Percentiles rank a stretch among this genome's conserved stretches.
Conservation (phyloP, 2,113 vertebrate genomes). For the Corynorhinus townsendii region DNA sequence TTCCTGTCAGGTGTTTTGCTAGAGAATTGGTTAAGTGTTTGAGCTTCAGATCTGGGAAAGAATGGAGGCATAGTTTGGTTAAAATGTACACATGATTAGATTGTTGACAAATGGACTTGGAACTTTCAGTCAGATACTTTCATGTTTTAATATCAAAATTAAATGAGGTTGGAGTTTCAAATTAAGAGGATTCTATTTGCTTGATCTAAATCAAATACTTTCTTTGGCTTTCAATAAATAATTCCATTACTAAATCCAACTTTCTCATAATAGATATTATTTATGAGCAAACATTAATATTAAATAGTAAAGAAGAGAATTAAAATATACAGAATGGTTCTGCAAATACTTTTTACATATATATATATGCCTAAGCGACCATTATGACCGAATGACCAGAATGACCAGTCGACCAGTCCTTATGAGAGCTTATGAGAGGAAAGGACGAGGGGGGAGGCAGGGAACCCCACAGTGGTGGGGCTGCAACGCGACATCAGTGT, state of each 20-base stretch:
- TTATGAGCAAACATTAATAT: background rate
- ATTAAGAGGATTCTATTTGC: background rate
- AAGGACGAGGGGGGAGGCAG: too few species aligned
- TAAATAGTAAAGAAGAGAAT: background rate
- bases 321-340: background rate
- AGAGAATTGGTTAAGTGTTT: background rate
- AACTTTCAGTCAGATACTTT: slow-evolving; percentile 8
- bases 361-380: too few species aligned
- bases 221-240: slow-evolving; percentile 48
- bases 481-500: too few species aligned
- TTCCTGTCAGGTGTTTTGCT: background rate
- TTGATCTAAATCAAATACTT: slow-evolving; percentile 28
- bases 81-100: background rate
- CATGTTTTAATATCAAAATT: slow-evolving; percentile 46
- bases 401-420: too few species aligned
- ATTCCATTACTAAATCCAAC: slow-evolving; percentile 2
- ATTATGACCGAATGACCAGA: too few species aligned
- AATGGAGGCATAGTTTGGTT: background rate
- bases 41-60: background rate
- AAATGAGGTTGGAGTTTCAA: slow-evolving; percentile 18
- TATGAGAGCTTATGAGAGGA: too few species aligned
- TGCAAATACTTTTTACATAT: background rate
- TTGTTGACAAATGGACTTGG: background rate
- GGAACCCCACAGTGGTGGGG: too few species aligned
- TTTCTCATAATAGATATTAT: background rate